Conservation (phyloP, 37 sponge, comb jelly and placozoan genomes). For the Hormiphora californensis region DNA sequence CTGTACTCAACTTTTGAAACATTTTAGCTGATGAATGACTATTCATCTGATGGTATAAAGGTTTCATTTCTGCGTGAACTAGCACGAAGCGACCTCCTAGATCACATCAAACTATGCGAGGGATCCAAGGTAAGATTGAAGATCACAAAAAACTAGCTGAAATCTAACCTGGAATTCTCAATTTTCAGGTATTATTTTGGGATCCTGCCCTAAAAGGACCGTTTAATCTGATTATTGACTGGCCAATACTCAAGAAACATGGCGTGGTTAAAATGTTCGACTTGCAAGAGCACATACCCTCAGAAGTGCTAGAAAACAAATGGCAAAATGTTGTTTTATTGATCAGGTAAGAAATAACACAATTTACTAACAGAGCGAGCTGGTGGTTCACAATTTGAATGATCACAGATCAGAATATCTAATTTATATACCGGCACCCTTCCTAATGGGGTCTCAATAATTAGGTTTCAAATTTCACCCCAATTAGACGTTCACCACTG, state of each 20-base stretch:
- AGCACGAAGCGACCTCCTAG: conserved; percentile 19
- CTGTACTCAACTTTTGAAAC: no score
- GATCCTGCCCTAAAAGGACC: conserved; percentile 64
- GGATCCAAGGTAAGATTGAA: conserved; percentile 38
- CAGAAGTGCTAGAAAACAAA: conserved; percentile 27
- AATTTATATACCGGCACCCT: no score
- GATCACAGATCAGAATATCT: no score
- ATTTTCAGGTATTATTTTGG: conserved; percentile 71
- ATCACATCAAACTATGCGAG: conserved; percentile 36
- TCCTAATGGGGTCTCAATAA: no score
- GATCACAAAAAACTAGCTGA: no score
- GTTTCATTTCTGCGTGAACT: not conserved
- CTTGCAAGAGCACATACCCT: conserved; percentile 11
- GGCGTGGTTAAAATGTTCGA: conserved; percentile 45
- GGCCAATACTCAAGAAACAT: conserved; percentile 59
- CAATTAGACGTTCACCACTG: no score
- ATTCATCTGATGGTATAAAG: conserved; percentile 34
- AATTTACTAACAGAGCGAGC: no score
- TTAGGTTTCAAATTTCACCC: no score
- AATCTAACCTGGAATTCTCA: no score
- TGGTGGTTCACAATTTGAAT: no score
- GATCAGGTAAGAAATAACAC: conserved; percentile 1
- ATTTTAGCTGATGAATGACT: conserved; percentile 14
- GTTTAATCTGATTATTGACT: conserved; percentile 67
- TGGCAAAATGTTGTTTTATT: conserved; percentile 44